These are phyloP conservation scores for Drosophila watanabei DNA, from an alignment of 1,140 invertebrate species.

Conservation along the genomic window DNA sequence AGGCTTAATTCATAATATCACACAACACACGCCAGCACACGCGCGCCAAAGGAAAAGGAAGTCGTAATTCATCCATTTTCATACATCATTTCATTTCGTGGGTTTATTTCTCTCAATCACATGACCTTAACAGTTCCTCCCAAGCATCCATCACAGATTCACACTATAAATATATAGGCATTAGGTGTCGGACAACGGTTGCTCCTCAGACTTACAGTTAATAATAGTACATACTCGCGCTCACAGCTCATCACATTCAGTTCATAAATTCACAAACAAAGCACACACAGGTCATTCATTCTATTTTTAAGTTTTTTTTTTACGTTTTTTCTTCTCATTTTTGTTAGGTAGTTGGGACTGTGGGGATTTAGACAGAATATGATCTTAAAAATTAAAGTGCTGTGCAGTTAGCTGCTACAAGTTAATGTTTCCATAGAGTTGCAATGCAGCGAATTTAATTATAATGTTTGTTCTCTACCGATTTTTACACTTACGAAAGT, in stretches of 20 bases:
- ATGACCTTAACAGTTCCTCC: constrained; percentile 20
- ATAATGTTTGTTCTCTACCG: constrained; percentile 35
- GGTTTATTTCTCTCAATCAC: constrained; percentile 43
- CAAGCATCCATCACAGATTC: constrained; percentile 63
- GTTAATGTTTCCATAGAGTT: constrained; percentile 57
- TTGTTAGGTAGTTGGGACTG: constrained; percentile 10
- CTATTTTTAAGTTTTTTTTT: constrained; percentile 11
- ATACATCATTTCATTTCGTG: constrained; percentile 17
- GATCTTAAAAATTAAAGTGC: constrained; percentile 32
- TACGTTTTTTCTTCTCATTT: not conserved
- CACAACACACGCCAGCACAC: constrained; percentile 76
- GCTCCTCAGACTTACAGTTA: constrained; percentile 26
- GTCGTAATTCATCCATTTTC: constrained; percentile 23
- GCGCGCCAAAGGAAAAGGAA: constrained; percentile 63
- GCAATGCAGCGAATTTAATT: constrained; percentile 36
- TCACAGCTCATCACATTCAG: constrained; percentile 49
- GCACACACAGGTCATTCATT: constrained; percentile 23
- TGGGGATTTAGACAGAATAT: constrained; percentile 26
- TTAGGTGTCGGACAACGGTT: constrained; percentile 32
- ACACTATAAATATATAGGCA: constrained; percentile 49
- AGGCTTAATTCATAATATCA: constrained; percentile 81
- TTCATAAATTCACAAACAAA: constrained; percentile 20
- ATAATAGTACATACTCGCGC: constrained; percentile 22
- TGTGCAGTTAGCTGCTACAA: constrained; percentile 42
- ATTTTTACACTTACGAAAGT: constrained; percentile 46